Base-by-base conservation (phyloP, 2,113 vertebrate species). In the Condylura cristata region DNA sequence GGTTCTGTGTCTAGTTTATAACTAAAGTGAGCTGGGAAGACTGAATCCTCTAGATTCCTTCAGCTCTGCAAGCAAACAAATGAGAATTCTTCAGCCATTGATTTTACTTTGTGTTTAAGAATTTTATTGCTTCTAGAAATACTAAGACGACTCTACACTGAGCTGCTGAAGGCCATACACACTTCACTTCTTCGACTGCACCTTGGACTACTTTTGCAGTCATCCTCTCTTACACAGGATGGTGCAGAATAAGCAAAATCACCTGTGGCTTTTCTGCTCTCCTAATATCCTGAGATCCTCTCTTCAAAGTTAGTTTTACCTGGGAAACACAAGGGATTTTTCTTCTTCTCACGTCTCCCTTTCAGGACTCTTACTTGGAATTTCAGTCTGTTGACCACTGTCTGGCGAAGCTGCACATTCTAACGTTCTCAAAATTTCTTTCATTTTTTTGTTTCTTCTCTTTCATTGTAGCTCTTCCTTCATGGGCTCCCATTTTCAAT, bases 401-500 rank as follows among this genome's bases (percentile, higher is more conserved):
- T 51, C 39, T 56, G 78, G 60, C 58, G 53, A 88, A 83, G 61
- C 28, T 26, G 32, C 32, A 6, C 48, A 8, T n/a, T 68, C 58
- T 34, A 30, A 41, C 44, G 34, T 80, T 66, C 39, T 39, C 22
- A 56, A 51, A 48, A 75, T 71, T 91, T 65, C 80, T 84, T 93
- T 94, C 56, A 63, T 90, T 90, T 74, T 51, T 87, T 95, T 61
- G 46, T 66, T 95, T 95, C 97, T 56, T 97, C 85, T 88, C 44
- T 83, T 96, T 96, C 89, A 72, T 81, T 92, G 78, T 46, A 48
- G 86, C 39, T 90, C 93, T 95, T 91, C 96, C 85, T 97, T 92
- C 94, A 86, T 58, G 75, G 87, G 76, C 91, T n/a, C 5, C 84
- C 81, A 6, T 88, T 97, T 97, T 97, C 97, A 98, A 97, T 96